phyloP scores from a whole-genome alignment of 2,797 vertebrate species.

The Coluber constrictor region DNA sequence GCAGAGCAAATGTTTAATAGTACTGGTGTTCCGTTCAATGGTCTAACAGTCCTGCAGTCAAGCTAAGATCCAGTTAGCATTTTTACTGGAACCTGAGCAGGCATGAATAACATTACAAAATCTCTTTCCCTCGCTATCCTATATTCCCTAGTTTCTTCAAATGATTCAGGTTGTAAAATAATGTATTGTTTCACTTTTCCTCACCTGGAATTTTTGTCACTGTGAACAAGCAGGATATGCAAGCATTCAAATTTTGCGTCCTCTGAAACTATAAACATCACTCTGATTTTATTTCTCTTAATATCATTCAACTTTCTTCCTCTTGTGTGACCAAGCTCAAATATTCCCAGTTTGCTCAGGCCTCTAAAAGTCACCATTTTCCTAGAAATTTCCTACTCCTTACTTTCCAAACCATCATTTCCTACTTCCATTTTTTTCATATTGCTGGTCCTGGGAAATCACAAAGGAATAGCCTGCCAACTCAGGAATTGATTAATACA shows the following conservation, averaged over 20 bases:
- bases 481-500: background rate
- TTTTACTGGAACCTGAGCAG: background rate
- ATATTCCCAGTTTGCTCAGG: background rate
- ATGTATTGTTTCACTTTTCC: background rate
- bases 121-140: background rate
- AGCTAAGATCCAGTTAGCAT: background rate
- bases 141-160: background rate
- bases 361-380: background rate
- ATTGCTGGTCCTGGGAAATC: background rate
- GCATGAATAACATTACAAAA: background rate
- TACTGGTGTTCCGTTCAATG: background rate
- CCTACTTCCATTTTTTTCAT: background rate
- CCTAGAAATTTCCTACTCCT: background rate
- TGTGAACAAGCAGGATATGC: background rate
- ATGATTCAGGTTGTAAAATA: background rate
- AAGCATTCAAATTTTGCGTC: background rate
- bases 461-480: background rate
- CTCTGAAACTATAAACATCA: background rate
- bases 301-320: background rate
- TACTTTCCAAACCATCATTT: background rate
- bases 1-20: background rate
- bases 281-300: background rate
- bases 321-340: background rate
- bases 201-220: background rate
- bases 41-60: background rate